Evolutionary conservation across 2,888 invertebrate species (phyloP).

Genomic region (Drosophila demipolita): DNA sequence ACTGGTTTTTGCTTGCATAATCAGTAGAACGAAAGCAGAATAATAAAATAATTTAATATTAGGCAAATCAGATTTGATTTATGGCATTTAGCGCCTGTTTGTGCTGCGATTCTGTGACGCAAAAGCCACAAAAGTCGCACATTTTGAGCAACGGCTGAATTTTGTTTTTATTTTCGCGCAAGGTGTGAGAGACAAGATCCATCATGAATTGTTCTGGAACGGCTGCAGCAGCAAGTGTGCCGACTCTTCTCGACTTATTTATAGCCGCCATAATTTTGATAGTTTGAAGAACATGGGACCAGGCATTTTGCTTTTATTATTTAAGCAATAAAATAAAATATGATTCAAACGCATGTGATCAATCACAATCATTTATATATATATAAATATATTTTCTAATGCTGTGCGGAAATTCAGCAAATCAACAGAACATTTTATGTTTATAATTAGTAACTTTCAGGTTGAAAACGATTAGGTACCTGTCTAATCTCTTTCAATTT

Average conservation of each 20-base stretch:
- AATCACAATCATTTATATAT: background rate
- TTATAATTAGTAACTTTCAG: background rate
- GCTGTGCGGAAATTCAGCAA: background rate
- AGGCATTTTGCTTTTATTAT: background rate
- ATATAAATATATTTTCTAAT: background rate
- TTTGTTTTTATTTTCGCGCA: background rate
- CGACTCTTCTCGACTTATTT: slow-evolving; percentile 8
- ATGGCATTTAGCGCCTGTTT: slow-evolving; percentile 44
- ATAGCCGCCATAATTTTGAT: slow-evolving; percentile 3
- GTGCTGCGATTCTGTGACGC: slow-evolving; percentile 20
- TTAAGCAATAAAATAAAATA: slow-evolving; percentile 5
- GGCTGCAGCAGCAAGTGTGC: background rate
- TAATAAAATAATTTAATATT: background rate
- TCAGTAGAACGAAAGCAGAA: background rate
- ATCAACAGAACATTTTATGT: background rate
- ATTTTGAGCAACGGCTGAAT: slow-evolving; percentile 1
- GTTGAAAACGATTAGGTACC: background rate
- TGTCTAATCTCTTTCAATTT: background rate
- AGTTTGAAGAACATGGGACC: background rate
- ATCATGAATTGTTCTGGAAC: slow-evolving; percentile 7
- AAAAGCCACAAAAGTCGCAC: slow-evolving; percentile 13
- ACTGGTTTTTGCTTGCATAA: slow-evolving; percentile 20
- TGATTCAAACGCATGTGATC: background rate
- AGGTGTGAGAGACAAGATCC: background rate
- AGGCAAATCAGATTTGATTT: slow-evolving; percentile 53